Base-by-base conservation (phyloP, 1,140 invertebrate genomes). In the Drosophila albomicans region DNA sequence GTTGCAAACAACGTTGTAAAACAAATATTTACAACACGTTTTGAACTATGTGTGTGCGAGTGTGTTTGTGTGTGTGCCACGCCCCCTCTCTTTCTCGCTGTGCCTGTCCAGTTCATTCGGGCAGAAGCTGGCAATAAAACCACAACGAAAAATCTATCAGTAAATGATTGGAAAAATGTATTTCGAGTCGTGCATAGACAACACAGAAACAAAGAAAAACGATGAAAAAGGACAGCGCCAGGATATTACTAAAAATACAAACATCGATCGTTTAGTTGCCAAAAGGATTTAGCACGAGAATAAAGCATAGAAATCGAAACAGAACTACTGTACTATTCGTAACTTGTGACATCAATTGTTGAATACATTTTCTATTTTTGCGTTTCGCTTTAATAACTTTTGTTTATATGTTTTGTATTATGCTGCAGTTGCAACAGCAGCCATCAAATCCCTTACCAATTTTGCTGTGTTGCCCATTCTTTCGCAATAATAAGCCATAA, bases 1-100 rank as follows among this genome's bases (percentile, higher is more conserved):
- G 65, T 73, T 64, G 84, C 80, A 89, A 88, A 88, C 84, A 88
- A 64, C 76, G 78, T 75, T 71, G 75, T 74, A 70, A 66, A 75
- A 62, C 84, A 89, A 88, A 88, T 89, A 88, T 88, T 88, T 89
- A 76, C 81, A 89, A 71, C 75, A 84, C 75, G 84, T 88, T 88
- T 88, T 88, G 73, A 89, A 75, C 80, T 81, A 67, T 65, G 32
- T 32, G 38, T 73, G 30, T 65, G 3, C 56, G 10, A 16, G 11
- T n/a, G 30, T 54, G 30, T 54, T 41, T 54, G 30, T 61, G 48
- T 68, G 38, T 51, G 35, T 45, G 48, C 56, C 71, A 58, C 41
- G 48, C 38, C 48, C 51, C 49, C 38, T 35, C 41, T 7, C 41
- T 3, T 5, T 1, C 41, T 6, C 11, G n/a, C n/a, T 43, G 35